phyloP scores from a whole-genome alignment of 2,113 vertebrate species.

The Aldabrachelys gigantea region DNA sequence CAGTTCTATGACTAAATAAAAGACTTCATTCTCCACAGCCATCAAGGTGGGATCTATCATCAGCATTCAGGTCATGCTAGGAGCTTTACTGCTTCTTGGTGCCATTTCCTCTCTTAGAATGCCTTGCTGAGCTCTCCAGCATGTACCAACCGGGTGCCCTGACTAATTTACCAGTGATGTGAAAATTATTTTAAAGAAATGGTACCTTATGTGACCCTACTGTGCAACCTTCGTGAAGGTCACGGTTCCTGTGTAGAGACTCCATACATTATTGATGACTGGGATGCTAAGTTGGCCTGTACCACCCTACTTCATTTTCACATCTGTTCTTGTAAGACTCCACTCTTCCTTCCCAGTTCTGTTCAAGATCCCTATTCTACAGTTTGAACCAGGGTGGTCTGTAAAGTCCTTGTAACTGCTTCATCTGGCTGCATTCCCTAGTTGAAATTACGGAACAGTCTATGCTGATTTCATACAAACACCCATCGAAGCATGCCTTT shows the following conservation, averaged over 20 bases:
- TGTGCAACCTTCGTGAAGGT: neutral
- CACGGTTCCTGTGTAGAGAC: neutral
- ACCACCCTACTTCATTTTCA: neutral
- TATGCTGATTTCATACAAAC: neutral
- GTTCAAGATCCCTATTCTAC: neutral
- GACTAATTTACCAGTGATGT: neutral
- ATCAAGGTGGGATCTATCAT: neutral
- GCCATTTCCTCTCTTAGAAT: neutral
- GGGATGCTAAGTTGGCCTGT: neutral
- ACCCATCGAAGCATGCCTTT: neutral
- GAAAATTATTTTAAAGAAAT: neutral
- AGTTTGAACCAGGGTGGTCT: neutral
- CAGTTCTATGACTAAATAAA: neutral
- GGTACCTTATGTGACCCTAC: neutral
- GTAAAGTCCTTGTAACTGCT: fast-evolving
- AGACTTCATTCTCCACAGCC: neutral
- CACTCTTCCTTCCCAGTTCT: neutral
- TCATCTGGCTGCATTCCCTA: neutral
- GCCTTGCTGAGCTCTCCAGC: neutral
- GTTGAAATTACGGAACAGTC: neutral
- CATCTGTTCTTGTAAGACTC: neutral
- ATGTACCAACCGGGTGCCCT: neutral
- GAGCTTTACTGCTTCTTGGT: neutral
- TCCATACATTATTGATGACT: neutral
- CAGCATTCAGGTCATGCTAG: neutral